A percentile compares a stretch with the other conserved stretches of the same genome.
These are phyloP conservation scores for Xiphorhynchus elegans DNA, from an alignment of 2,113 vertebrate species.

Conservation along the genomic window DNA sequence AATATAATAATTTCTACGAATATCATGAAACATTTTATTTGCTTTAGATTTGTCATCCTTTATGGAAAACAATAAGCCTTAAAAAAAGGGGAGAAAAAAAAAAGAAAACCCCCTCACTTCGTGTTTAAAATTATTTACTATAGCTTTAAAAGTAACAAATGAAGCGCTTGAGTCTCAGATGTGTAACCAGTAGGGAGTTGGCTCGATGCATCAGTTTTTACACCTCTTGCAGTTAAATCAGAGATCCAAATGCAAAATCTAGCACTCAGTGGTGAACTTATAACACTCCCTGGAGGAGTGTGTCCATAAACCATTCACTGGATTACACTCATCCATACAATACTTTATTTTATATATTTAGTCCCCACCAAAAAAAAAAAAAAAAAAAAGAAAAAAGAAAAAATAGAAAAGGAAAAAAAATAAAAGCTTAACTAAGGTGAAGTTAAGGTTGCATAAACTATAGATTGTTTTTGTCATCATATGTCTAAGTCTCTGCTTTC, in stretches of 20 bases:
- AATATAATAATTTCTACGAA: conserved; percentile 1
- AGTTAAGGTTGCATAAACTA: conserved; percentile 56
- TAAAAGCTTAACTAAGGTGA: conserved; percentile 23
- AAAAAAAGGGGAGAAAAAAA: background rate
- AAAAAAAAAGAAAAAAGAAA: background rate
- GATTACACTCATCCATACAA: conserved; percentile 60
- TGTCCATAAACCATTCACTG: conserved; percentile 64
- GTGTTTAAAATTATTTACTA: conserved; percentile 37
- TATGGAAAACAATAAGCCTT: background rate
- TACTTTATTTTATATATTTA: conserved; percentile 32
- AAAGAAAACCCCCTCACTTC: rapidly evolving
- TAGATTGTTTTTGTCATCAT: conserved; percentile 26
- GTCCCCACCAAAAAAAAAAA: background rate
- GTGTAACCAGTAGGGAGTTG: conserved; percentile 66
- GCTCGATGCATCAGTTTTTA: conserved; percentile 63
- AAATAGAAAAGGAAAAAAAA: background rate
- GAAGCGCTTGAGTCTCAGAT: conserved; percentile 41
- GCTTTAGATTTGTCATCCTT: background rate
- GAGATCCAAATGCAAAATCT: conserved; percentile 68
- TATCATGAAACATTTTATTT: background rate
- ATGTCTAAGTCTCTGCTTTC: conserved; percentile 18
- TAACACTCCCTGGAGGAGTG: conserved; percentile 69
- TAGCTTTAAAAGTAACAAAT: conserved; percentile 63
- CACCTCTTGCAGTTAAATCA: conserved; percentile 70
- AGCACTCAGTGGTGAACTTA: conserved; percentile 67